Conservation (phyloP, 1,140 invertebrate genomes). For the Cydia amplana region DNA sequence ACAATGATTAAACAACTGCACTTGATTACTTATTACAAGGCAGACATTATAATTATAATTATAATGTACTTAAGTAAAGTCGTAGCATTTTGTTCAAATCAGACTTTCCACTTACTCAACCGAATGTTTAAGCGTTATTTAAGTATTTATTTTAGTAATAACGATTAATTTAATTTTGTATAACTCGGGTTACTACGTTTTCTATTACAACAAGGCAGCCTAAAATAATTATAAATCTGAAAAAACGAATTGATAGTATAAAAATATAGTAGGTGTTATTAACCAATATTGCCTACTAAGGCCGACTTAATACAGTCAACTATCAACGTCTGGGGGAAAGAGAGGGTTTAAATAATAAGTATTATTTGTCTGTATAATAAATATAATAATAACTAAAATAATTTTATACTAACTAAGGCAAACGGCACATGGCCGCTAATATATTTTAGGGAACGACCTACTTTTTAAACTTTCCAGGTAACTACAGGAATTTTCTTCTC, state of each 20-base stretch:
- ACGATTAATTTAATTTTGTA: conserved; percentile 25
- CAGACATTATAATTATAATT: neutral
- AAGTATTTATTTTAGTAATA: conserved; percentile 9
- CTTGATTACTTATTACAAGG: neutral
- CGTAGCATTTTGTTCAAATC: conserved; percentile 39
- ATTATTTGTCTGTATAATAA: neutral
- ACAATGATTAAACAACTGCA: conserved; percentile 50
- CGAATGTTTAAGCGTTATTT: neutral
- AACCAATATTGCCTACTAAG: neutral
- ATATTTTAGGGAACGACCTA: neutral
- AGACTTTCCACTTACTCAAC: conserved; percentile 50
- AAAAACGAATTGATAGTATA: neutral
- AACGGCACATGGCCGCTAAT: neutral
- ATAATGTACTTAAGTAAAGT: neutral
- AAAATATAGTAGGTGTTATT: neutral
- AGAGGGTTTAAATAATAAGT: neutral
- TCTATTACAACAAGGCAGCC: neutral
- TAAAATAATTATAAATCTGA: neutral
- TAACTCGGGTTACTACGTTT: neutral
- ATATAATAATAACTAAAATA: conserved; percentile 2
- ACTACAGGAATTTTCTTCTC: no score
- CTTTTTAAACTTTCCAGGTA: no score
- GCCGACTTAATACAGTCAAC: neutral
- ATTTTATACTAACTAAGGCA: neutral
- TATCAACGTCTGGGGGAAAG: neutral